phyloP scores from a whole-genome alignment of 2,113 vertebrate species.

The Donacobius atricapilla region DNA sequence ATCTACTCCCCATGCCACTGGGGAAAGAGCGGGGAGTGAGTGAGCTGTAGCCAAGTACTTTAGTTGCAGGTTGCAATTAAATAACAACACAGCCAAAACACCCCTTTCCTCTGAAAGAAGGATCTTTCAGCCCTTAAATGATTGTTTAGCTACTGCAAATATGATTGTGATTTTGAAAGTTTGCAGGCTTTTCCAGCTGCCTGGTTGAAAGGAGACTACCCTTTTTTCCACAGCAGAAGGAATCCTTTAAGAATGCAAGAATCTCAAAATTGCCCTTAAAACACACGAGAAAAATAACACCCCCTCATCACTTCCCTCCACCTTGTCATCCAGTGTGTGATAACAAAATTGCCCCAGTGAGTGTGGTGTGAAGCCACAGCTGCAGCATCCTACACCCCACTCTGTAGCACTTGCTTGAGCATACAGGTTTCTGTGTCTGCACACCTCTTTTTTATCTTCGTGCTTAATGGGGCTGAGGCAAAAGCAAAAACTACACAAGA shows the following conservation, averaged over 20 bases:
- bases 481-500: background rate
- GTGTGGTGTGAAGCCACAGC: background rate
- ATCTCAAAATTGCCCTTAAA: background rate
- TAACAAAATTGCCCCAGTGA: background rate
- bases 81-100: background rate
- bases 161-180: background rate
- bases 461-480: background rate
- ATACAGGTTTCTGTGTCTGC: background rate
- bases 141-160: background rate
- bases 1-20: background rate
- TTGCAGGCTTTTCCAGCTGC: background rate
- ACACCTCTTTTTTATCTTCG: background rate
- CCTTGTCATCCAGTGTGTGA: accelerated
- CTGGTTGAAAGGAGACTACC: background rate
- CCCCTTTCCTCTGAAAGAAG: background rate
- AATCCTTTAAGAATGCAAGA: background rate
- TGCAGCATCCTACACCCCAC: background rate
- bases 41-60: background rate
- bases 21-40: too few species aligned
- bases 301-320: accelerated
- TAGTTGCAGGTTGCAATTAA: background rate
- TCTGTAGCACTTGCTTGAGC: background rate
- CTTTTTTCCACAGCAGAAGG: background rate
- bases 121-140: background rate
- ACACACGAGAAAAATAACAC: background rate